Evolutionary conservation across 2,888 invertebrate genomes (phyloP), one percentile per base, ranked within the genome.

Genomic region (Tachina lurida): DNA sequence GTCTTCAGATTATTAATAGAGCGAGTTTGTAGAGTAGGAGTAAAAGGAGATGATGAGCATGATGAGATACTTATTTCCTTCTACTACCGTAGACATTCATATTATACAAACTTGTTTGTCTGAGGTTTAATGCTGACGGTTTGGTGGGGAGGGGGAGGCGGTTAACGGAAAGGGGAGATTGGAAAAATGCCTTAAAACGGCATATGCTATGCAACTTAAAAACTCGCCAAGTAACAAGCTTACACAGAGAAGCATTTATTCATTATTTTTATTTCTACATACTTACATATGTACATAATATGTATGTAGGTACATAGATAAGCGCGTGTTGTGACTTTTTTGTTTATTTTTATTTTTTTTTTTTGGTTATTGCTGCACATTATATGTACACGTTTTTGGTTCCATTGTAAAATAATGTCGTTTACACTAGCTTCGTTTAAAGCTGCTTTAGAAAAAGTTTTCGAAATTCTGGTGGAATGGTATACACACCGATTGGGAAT

Each of bases 281-380:
- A 31, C 31, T 7, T 31, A 31, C 22, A 22, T 22, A 22, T 3
- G 3, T 22, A 22, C 22, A n/a, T n/a, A n/a, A 22, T 22, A 22
- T 3, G 3, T 22, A 22, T 3, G 3, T 22, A 22, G 2, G 31
- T 31, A 31, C 31, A 31, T 31, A 17, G 54, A 54, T 58, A 63
- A 81, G 56, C 62, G 74, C 73, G 73, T 81, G 81, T 84, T 76
- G 63, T 19, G 65, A 52, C 68, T 76, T 62, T 73, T 52, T n/a
- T n/a, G n/a, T n/a, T n/a, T n/a, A n/a, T n/a, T n/a, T n/a, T n/a
- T n/a, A n/a, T n/a, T n/a, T 54, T 71, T 43, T 31, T 31, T 31
- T 31, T 31, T 31, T 31, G 31, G 2, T 31, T 31, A 31, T 78
- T 67, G 2, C 49, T 71, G 41, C 39, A 49, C 17, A 54, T 68